Evolutionary conservation across 92 coral and sea anemone genomes (phyloP), one percentile per base, ranked within the genome.

Genomic region (Palythoa heliodiscus): DNA sequence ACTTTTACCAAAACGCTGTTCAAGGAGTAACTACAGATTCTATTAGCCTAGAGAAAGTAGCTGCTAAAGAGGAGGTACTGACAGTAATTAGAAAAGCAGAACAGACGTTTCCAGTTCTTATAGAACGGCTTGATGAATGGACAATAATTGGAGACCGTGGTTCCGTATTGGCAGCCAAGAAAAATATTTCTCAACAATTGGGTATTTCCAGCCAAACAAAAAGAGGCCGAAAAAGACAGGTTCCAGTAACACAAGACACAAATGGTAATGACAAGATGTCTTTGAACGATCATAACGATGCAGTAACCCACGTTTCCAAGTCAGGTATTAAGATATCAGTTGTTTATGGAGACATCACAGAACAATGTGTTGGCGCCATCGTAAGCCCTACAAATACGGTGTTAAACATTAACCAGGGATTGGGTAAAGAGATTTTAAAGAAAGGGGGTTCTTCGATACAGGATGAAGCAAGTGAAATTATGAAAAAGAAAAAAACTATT

Each of bases 381-480:
- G 97, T 95, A 15, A 93, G 89, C 74, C 88, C 93, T 29, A 93
- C 95, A 20, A 94, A 95, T 78, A 88, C 71, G 2, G 73, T 12
- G 24, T 82, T 94, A 53, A 89, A 82, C 69, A 48, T 77, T 47
- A 29, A 40, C 3, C 87, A 73, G 2, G 95, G 94, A 2, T 89
- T 94, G 11, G 89, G 94, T 17, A 47, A 47, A 60, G 77, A 69
- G 0, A 91, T 95, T 43, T 63, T 87, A n/a, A 67, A 70, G 15
- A 90, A 70, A 68, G 98, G 95, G 25, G 98, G 98, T 11, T 17
- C n/a, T 17, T 86, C 75, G 38, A 92, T 95, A 19, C 77, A 83
- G 82, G 60, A 20, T 1, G 93, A 95, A 76, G 85, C 91, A 58
- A 38, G 68, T 3, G 77, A 57, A 9, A 10, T 86, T 19, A 70